phyloP scores from a whole-genome alignment of 2,113 vertebrate species.

The Sigmodon hispidus region DNA sequence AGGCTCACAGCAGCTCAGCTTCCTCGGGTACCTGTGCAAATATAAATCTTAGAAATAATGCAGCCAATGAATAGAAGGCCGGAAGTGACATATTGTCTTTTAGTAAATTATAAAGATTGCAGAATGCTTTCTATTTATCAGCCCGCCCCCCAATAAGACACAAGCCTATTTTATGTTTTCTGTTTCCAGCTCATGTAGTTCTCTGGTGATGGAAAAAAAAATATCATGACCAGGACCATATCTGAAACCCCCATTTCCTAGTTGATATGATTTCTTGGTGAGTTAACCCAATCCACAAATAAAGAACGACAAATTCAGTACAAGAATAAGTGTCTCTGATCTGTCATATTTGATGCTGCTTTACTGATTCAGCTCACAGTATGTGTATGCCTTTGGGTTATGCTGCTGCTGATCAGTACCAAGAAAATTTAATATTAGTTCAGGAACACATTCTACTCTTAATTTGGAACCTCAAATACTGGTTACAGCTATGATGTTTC shows the following conservation, averaged over 20 bases:
- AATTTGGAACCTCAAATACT: not conserved
- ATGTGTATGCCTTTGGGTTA: not conserved
- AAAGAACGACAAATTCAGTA: not conserved
- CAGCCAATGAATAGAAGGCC: not conserved
- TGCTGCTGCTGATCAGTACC: not conserved
- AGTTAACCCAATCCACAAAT: not conserved
- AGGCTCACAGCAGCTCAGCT: not conserved
- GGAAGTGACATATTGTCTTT: not conserved
- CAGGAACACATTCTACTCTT: not conserved
- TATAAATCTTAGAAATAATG: not conserved
- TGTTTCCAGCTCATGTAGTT: slow-evolving; percentile 2
- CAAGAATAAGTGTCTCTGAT: not conserved
- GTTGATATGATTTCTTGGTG: not conserved
- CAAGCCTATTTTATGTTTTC: not conserved
- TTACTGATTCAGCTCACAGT: not conserved
- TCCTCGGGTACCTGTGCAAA: not conserved
- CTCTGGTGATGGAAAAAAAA: not conserved
- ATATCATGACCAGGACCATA: not conserved
- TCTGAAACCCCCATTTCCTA: not conserved
- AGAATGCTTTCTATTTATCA: not conserved
- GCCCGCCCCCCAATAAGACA: slow-evolving; percentile 12
- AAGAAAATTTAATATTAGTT: slow-evolving; percentile 19
- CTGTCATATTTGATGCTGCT: not conserved
- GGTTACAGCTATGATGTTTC: not conserved
- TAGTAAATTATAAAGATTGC: not conserved